phyloP scores from a whole-genome alignment of 1,140 invertebrate genomes.

The Battus philenor region DNA sequence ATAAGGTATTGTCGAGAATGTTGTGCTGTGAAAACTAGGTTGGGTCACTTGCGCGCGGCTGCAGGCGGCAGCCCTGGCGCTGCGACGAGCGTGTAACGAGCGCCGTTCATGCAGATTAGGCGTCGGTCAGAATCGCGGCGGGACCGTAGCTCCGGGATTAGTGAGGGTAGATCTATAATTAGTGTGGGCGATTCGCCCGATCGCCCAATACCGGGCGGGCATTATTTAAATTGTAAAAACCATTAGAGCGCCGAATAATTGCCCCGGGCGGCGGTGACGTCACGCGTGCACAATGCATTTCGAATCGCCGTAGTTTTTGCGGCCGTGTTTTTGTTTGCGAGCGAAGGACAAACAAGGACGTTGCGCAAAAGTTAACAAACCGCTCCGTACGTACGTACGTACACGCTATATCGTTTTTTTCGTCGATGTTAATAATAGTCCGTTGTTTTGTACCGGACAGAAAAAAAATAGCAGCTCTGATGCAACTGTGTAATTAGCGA shows the following conservation, averaged over 20 bases:
- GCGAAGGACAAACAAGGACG: constrained; percentile 13
- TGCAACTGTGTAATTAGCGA: too few relatives aligned
- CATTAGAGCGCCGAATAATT: constrained; percentile 14
- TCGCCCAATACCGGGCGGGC: constrained; percentile 10
- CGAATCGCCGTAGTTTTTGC: constrained; percentile 6
- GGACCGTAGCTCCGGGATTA: background rate
- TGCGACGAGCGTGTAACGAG: background rate
- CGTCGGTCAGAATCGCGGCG: background rate
- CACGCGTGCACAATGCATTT: constrained; percentile 6
- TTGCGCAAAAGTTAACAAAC: constrained; percentile 8
- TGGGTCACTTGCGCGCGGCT: too few relatives aligned
- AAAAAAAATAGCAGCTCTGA: too few relatives aligned
- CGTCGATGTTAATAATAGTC: background rate
- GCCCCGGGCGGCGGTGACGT: constrained; percentile 3
- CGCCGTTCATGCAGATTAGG: constrained; percentile 1
- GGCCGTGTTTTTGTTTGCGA: constrained; percentile 9
- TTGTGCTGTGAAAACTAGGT: too few relatives aligned
- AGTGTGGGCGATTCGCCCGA: constrained; percentile 10
- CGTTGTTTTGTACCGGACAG: background rate
- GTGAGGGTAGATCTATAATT: constrained; percentile 12
- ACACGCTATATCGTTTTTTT: background rate
- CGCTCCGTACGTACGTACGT: background rate
- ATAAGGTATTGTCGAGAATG: too few relatives aligned
- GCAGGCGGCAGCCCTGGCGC: too few relatives aligned
- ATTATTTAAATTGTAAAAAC: constrained; percentile 15